These are phyloP conservation scores for Lepidurus packardi DNA, from an alignment of 1,140 invertebrate species.

Conservation along the genomic window DNA sequence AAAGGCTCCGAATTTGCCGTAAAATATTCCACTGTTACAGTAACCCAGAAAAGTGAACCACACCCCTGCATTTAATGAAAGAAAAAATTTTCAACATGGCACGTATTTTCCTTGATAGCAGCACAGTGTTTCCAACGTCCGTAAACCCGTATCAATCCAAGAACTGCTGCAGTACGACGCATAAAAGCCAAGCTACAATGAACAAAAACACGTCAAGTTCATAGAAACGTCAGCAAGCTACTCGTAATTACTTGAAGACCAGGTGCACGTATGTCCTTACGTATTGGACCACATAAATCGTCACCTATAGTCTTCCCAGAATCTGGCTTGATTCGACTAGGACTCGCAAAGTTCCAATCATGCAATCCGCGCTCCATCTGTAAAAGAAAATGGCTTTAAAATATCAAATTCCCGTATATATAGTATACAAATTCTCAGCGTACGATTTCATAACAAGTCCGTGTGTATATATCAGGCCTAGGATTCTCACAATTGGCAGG, in stretches of 20 bases:
- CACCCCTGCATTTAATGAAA: no score
- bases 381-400: not conserved
- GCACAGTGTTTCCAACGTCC: conserved; percentile 30
- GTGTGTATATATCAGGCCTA: conserved; percentile 30
- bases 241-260: conserved; percentile 29
- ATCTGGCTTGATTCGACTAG: conserved; percentile 32
- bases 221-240: not conserved
- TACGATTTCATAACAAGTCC: conserved; percentile 35
- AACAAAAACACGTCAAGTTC: not conserved
- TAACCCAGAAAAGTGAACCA: no score
- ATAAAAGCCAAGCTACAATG: conserved; percentile 33
- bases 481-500: conserved; percentile 32
- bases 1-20: no score
- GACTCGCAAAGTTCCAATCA: conserved; percentile 33
- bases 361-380: conserved; percentile 32
- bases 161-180: conserved; percentile 29
- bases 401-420: not conserved
- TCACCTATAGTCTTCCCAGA: conserved; percentile 33
- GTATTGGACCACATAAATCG: conserved; percentile 34
- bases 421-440: not conserved
- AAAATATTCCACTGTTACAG: no score
- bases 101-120: conserved; percentile 32
- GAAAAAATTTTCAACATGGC: conserved; percentile 27
- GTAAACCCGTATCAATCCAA: conserved; percentile 32
- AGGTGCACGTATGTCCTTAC: conserved; percentile 32